Percentiles rank a stretch among this genome's conserved stretches.
Conservation (phyloP, 2,888 invertebrate species). For the Microchrysa polita region DNA sequence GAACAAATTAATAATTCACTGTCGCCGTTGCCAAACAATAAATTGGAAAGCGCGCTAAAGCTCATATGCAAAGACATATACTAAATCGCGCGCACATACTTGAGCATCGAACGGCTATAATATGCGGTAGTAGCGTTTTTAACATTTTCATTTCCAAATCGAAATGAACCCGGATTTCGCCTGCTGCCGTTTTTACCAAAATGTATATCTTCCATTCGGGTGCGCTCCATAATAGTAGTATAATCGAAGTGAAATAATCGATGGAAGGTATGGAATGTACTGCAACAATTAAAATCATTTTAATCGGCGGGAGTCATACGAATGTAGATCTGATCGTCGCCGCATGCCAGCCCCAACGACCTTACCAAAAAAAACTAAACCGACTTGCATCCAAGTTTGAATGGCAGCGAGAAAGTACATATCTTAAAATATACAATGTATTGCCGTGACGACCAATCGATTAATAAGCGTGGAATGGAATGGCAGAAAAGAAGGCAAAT, state of each 20-base stretch:
- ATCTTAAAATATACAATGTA: no score
- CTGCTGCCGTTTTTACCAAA: not conserved
- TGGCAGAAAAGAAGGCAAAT: no score
- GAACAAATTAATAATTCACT: slow-evolving; percentile 23
- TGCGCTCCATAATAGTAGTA: not conserved
- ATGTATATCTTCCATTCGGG: not conserved
- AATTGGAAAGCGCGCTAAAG: slow-evolving; percentile 32
- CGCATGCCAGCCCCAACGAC: not conserved
- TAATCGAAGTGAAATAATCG: not conserved
- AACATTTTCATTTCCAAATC: slow-evolving; percentile 31
- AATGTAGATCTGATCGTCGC: not conserved
- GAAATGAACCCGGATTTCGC: slow-evolving; percentile 27
- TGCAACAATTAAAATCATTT: slow-evolving; percentile 4
- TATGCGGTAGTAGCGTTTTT: no score
- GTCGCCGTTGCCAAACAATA: slow-evolving; percentile 9
- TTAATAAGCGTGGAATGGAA: no score
- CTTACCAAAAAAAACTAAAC: not conserved
- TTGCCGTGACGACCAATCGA: no score
- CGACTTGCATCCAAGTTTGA: no score
- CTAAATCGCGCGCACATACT: slow-evolving; percentile 17
- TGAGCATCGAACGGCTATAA: slow-evolving; percentile 11
- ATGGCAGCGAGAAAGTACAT: no score
- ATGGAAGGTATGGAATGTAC: not conserved
- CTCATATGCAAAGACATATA: slow-evolving; percentile 21
- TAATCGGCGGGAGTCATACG: not conserved